These are phyloP conservation scores for Phrynocephalus vlangalii DNA, from an alignment of 2,797 vertebrate genomes.

Conservation along the genomic window DNA sequence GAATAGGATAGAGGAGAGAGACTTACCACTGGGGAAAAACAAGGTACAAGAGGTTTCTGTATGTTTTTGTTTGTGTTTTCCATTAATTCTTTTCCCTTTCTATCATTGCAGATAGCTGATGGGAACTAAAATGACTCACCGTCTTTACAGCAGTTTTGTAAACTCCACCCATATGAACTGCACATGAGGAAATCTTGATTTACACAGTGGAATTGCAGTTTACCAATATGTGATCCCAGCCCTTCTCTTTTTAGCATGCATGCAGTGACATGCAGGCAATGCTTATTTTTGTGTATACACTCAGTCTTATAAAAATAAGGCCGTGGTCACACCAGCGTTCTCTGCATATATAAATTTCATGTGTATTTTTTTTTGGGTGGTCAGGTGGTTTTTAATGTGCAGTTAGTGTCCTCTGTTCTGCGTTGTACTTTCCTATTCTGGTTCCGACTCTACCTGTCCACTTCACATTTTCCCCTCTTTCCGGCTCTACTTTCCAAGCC, in stretches of 20 bases:
- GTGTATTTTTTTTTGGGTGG: no score
- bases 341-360: no score
- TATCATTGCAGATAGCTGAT: background rate
- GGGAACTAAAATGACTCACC: slow-evolving; percentile 17
- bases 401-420: no score
- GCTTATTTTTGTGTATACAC: background rate
- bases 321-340: no score
- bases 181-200: background rate
- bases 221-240: background rate
- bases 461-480: no score
- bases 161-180: background rate
- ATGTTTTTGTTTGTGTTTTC: no score
- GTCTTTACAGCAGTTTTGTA: slow-evolving; percentile 38
- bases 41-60: no score
- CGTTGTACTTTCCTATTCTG: no score
- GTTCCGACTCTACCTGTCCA: no score
- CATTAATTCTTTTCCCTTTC: slow-evolving; percentile 6
- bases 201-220: slow-evolving; percentile 14
- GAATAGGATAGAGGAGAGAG: background rate
- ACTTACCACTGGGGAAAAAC: background rate
- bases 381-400: no score
- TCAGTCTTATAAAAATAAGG: background rate
- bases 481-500: no score
- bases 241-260: background rate
- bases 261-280: background rate